Evolutionary conservation across 2,113 vertebrate species (phyloP).

Genomic region (Eonycteris spelaea): DNA sequence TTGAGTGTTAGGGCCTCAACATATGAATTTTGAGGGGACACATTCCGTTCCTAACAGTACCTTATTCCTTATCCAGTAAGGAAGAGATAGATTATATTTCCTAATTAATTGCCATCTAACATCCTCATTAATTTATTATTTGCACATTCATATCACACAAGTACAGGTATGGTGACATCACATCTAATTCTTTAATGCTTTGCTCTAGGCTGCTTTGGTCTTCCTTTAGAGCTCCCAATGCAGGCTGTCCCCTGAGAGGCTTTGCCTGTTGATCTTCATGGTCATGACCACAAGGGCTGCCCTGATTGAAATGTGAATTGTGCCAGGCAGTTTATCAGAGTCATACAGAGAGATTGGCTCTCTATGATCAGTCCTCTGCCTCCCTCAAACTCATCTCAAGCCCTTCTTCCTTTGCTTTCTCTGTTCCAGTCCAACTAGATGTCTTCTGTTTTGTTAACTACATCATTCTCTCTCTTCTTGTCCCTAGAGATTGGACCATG

Average conservation of each 20-base stretch:
- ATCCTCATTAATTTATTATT: not conserved
- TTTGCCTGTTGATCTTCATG: not conserved
- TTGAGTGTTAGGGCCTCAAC: not conserved
- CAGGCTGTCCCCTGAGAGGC: not conserved
- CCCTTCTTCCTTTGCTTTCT: not conserved
- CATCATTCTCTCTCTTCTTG: fast-evolving
- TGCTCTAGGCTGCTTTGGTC: not conserved
- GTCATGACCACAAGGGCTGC: not conserved
- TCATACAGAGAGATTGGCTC: not conserved
- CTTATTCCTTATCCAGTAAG: not conserved
- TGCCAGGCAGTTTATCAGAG: not conserved
- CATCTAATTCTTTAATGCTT: not conserved
- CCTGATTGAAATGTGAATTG: not conserved
- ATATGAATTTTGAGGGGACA: not conserved
- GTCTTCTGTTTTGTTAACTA: not conserved
- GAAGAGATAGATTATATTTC: not conserved
- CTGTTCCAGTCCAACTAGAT: fast-evolving
- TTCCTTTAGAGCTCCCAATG: fast-evolving
- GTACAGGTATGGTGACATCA: no score
- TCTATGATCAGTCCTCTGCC: not conserved
- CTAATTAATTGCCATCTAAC: not conserved
- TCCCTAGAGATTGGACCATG: not conserved
- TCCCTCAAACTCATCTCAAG: not conserved
- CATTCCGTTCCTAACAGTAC: not conserved
- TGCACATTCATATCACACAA: no score